Base-by-base conservation (phyloP, 1,140 invertebrate species). In the Teleogryllus occipitalis region DNA sequence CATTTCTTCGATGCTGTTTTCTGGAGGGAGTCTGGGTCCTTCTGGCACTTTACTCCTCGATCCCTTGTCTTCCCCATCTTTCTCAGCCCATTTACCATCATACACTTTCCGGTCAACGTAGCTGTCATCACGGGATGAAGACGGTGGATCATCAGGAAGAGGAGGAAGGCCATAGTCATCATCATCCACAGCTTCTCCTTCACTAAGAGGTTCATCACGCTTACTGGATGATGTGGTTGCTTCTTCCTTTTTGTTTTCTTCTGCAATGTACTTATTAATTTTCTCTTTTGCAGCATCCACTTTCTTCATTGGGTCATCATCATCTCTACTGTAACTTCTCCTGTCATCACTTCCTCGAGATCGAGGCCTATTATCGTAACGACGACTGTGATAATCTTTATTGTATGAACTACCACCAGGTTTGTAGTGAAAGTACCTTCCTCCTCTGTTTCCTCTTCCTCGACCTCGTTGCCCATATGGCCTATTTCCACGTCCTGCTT, bases 111-210 rank as follows among this genome's bases (percentile, higher is more conserved):
- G 78, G 47, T 82, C 81, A 14, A 81, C 78, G 46, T 81, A 81
- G 39, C 72, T 76, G 14, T 73, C 73, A 46, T 73, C 74, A n/a
- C 12, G 27, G 76, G 27, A 77, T 15, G 47, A 65, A n/a, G 77
- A 75, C 5, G 76, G 76, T 18, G 74, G 74, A 22, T 74, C 80
- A 47, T 47, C 77, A 12, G 77, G 77, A 22, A 73, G 80, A 22
- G 74, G 49, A 15, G 80, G 77, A 8, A 75, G 79, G 7, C 49
- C 22, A 22, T 81, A 79, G 77, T 89, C 87, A 77, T 92, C 90
- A 80, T 91, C 90, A 83, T 93, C 92, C 80, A 92, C 88, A 81
- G 92, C 92, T 83, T 93, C 92, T 8, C 91, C 92, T 83, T 93
- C 91, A 83, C 91, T 92, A 80, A 92, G 85, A 78, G 92, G 91